Evolutionary conservation across 2,888 invertebrate genomes (phyloP).

Genomic region (Amiota communis): DNA sequence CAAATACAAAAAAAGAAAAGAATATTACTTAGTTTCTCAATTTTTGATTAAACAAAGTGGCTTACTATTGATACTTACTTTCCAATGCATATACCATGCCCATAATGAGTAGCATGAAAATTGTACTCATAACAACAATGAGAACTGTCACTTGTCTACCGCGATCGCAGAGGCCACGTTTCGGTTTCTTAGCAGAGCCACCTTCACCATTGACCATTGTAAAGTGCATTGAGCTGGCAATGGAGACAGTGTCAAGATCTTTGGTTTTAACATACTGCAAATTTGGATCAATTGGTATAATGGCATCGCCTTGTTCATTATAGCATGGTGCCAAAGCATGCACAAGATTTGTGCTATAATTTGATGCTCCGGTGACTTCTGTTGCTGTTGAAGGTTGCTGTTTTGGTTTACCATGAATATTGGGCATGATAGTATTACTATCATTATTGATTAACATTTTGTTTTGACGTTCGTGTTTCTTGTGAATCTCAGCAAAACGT

Average conservation of each 20-base stretch:
- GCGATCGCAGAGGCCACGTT: slow-evolving; percentile 83
- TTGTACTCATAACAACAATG: slow-evolving; percentile 86
- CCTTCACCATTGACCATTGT: slow-evolving; percentile 87
- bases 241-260: slow-evolving; percentile 81
- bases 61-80: slow-evolving; percentile 78
- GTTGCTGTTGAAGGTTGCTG: not conserved
- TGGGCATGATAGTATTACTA: slow-evolving; percentile 34
- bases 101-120: slow-evolving; percentile 86
- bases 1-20: slow-evolving; percentile 58
- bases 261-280: slow-evolving; percentile 72
- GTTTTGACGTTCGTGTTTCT: slow-evolving; percentile 64
- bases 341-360: slow-evolving; percentile 63
- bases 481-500: slow-evolving; percentile 76
- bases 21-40: not conserved
- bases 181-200: slow-evolving; percentile 76
- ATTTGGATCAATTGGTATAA: slow-evolving; percentile 71
- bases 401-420: slow-evolving; percentile 44
- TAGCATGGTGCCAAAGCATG: slow-evolving; percentile 44
- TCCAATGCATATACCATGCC: slow-evolving; percentile 88
- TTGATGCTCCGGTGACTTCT: slow-evolving; percentile 42
- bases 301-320: slow-evolving; percentile 52
- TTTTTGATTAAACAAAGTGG: too few species aligned
- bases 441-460: slow-evolving; percentile 50
- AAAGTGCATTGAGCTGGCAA: slow-evolving; percentile 90
- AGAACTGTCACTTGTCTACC: slow-evolving; percentile 87